phyloP scores from a whole-genome alignment of 2,797 vertebrate genomes.

The Lacerta viridis region DNA sequence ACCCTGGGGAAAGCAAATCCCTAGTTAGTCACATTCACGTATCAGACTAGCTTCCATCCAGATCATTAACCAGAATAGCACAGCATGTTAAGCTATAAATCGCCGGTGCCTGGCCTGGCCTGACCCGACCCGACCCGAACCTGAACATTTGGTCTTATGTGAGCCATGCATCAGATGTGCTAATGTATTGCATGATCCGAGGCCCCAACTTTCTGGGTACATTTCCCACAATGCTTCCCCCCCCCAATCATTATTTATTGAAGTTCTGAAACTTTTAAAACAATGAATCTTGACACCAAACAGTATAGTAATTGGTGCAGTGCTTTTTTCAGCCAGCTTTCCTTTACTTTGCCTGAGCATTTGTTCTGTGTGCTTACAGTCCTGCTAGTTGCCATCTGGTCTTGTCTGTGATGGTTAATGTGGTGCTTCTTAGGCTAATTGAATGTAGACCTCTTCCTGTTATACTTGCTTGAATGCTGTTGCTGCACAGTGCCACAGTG shows the following conservation, averaged over 20 bases:
- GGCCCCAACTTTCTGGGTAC: conserved; percentile 15
- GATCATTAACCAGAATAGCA: background rate
- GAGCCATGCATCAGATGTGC: background rate
- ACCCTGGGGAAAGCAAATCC: background rate
- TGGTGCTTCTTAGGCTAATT: conserved; percentile 53
- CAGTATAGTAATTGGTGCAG: too few relatives aligned
- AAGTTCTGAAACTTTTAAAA: too few relatives aligned
- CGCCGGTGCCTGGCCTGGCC: too few relatives aligned
- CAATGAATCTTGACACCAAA: too few relatives aligned
- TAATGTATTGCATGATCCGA: background rate
- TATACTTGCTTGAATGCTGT: conserved; percentile 9
- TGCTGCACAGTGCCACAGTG: background rate
- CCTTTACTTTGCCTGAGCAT: conserved; percentile 42
- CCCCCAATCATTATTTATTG: background rate
- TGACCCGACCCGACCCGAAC: background rate
- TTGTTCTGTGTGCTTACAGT: conserved; percentile 29
- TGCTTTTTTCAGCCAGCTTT: background rate
- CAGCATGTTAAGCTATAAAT: background rate
- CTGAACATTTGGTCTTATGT: background rate
- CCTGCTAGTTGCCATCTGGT: conserved; percentile 65
- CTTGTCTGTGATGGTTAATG: background rate
- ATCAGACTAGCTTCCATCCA: background rate
- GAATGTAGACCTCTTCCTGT: background rate
- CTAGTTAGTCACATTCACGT: background rate
- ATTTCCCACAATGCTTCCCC: conserved; percentile 37